Percentiles rank a stretch among this genome's conserved stretches.
These are phyloP conservation scores for cat (Felis catus) DNA, from an alignment of 2,113 vertebrate genomes.

Conservation along the genomic window DNA sequence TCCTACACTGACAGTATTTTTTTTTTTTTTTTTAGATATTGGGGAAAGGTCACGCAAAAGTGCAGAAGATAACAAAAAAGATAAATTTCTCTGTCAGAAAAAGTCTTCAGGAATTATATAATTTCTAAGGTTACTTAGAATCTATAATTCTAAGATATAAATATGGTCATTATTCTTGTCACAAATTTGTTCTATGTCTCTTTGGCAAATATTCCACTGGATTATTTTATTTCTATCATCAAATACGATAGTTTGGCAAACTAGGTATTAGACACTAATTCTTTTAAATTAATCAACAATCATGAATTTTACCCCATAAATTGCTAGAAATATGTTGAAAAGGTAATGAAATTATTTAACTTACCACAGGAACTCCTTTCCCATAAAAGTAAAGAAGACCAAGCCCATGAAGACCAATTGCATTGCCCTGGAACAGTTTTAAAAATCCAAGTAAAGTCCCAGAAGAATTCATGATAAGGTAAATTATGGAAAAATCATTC, in stretches of 20 bases:
- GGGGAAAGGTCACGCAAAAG: slow-evolving; percentile 47
- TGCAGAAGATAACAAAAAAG: slow-evolving; percentile 26
- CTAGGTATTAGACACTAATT: not conserved
- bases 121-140: slow-evolving; percentile 56
- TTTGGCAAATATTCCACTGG: slow-evolving; percentile 45
- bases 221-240: slow-evolving; percentile 49
- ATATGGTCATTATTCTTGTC: slow-evolving; percentile 48
- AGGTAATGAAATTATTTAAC: slow-evolving; percentile 58
- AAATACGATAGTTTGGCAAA: not conserved
- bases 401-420: slow-evolving; percentile 81
- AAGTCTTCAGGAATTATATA: slow-evolving; percentile 19
- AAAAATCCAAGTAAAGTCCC: slow-evolving; percentile 38
- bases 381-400: slow-evolving; percentile 82
- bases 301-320: not conserved
- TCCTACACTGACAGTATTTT: not conserved
- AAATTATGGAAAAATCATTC: slow-evolving; percentile 27
- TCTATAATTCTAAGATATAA: slow-evolving; percentile 27
- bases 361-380: slow-evolving; percentile 82
- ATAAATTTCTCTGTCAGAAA: slow-evolving; percentile 49
- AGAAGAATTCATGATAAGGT: slow-evolving; percentile 34
- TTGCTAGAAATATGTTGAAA: slow-evolving; percentile 20
- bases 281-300: not conserved
- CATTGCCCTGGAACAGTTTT: slow-evolving; percentile 79
- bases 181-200: not conserved
- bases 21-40: slow-evolving; percentile 10